Conservation (phyloP, 2,888 invertebrate species). For the Amphimallon solstitiale region DNA sequence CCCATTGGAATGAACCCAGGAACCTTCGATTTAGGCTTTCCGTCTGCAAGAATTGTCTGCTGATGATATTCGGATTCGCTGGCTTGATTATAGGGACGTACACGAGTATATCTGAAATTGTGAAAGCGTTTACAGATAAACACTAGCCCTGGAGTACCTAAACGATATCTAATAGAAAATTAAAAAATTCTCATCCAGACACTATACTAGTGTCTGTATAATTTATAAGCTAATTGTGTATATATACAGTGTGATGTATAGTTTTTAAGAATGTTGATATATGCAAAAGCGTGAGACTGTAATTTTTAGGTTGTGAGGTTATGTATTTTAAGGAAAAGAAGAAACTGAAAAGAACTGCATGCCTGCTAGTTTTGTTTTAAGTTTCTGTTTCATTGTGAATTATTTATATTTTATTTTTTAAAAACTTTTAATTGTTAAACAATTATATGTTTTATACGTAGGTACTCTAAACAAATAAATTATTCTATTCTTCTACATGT, state of each 20-base stretch:
- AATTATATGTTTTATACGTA: conserved; percentile 22
- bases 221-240: no score
- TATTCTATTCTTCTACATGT: not conserved
- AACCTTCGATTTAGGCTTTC: conserved; percentile 64
- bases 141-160: not conserved
- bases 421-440: conserved; percentile 7
- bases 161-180: not conserved
- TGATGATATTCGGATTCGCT: conserved; percentile 70
- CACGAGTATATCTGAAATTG: conserved; percentile 71
- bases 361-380: not conserved
- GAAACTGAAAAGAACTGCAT: conserved; percentile 3
- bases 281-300: not conserved
- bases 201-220: no score
- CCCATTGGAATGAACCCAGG: conserved; percentile 77
- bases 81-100: conserved; percentile 76
- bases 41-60: conserved; percentile 66
- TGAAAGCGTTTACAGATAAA: conserved; percentile 60
- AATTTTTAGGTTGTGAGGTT: conserved; percentile 1
- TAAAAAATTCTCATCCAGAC: no score
- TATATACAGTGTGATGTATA: no score
- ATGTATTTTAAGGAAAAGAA: no score
- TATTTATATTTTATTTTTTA: conserved; percentile 18
- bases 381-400: conserved; percentile 9
- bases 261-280: not conserved
- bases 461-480: conserved; percentile 4